Conservation (phyloP, 1,140 invertebrate genomes). For the Andrena cerasifolii region DNA sequence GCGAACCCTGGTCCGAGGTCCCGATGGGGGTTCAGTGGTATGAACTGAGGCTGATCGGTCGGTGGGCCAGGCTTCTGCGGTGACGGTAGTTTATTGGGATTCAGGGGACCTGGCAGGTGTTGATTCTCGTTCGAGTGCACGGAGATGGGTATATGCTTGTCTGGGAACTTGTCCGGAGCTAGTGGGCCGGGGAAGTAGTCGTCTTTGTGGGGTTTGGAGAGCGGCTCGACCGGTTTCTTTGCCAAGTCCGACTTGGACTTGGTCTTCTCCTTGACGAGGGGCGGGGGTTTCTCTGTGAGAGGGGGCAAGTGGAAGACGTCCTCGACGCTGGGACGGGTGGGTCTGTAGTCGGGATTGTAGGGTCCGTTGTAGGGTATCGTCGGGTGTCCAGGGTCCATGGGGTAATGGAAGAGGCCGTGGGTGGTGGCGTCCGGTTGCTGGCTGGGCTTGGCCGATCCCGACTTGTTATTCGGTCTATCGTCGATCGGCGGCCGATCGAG, state of each 20-base stretch:
- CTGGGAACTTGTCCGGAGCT: constrained; percentile 71
- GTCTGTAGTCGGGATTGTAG: constrained; percentile 80
- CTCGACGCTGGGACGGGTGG: constrained; percentile 73
- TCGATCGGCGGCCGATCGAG: constrained; percentile 63
- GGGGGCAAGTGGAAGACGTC: constrained; percentile 74
- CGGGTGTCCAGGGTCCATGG: constrained; percentile 79
- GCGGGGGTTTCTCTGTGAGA: constrained; percentile 66
- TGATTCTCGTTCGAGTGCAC: constrained; percentile 32
- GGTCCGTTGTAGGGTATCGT: constrained; percentile 79
- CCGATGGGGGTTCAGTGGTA: constrained; percentile 64
- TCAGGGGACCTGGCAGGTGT: constrained; percentile 14
- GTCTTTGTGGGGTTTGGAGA: constrained; percentile 67
- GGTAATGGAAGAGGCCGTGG: constrained; percentile 73
- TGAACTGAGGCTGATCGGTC: constrained; percentile 73
- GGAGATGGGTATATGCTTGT: constrained; percentile 29
- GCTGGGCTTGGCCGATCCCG: constrained; percentile 58
- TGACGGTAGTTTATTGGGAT: constrained; percentile 63
- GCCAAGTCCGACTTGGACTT: constrained; percentile 69
- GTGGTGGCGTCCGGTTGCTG: constrained; percentile 59
- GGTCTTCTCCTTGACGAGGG: constrained; percentile 68
- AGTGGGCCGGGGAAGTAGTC: constrained; percentile 76
- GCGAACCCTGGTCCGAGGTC: constrained; percentile 55
- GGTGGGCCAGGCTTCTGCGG: constrained; percentile 46
- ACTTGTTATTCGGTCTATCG: constrained; percentile 68
- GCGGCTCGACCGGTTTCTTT: constrained; percentile 76